Evolutionary conservation across 1,140 invertebrate genomes (phyloP).

Genomic region (Ridgeia piscesae): DNA sequence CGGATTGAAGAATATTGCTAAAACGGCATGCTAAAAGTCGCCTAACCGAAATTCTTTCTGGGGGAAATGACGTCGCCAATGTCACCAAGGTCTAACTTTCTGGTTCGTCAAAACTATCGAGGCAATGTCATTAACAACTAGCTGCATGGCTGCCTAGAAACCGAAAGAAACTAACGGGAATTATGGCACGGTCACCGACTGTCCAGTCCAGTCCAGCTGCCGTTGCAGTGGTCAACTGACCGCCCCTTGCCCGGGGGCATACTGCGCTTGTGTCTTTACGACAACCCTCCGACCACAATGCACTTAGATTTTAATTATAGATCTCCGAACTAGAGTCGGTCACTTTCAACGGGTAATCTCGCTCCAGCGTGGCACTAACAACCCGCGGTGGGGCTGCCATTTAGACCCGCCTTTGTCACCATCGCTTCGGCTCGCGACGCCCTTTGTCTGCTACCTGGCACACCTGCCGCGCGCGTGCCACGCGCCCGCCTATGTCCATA

Average conservation of each 20-base stretch:
- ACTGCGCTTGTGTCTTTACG: background rate
- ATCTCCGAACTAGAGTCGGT: background rate
- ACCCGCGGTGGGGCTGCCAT: background rate
- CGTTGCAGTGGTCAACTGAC: background rate
- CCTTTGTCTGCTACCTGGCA: conserved; percentile 3
- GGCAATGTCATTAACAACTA: background rate
- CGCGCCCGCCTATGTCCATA: background rate
- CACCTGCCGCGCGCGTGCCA: background rate
- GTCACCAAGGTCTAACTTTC: background rate
- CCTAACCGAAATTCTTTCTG: too few relatives aligned
- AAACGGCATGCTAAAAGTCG: background rate
- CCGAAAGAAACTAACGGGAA: background rate
- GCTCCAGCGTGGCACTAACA: background rate
- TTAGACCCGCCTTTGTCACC: background rate
- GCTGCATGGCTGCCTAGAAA: background rate
- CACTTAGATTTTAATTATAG: background rate
- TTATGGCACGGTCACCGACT: background rate
- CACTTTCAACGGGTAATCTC: background rate
- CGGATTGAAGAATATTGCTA: background rate
- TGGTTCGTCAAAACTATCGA: background rate
- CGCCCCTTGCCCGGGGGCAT: background rate
- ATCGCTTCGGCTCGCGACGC: background rate
- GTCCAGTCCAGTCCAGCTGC: background rate
- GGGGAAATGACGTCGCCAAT: too few relatives aligned
- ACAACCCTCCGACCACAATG: background rate